Percentiles rank a stretch among this genome's conserved stretches.
Evolutionary conservation across 2,888 invertebrate species (phyloP).

Genomic region (Synanthedon formicaeformis): DNA sequence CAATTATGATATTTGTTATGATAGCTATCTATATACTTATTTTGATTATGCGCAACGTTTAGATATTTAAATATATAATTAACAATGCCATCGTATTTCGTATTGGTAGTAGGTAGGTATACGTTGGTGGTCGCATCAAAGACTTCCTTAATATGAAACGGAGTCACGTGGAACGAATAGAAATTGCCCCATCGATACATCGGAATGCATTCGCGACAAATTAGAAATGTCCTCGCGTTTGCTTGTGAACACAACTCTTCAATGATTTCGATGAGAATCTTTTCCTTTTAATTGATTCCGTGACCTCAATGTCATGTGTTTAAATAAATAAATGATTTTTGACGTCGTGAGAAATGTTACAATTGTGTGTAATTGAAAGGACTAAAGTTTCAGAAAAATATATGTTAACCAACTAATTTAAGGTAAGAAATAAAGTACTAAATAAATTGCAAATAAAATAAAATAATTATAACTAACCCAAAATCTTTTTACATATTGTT

Average conservation of each 20-base stretch:
- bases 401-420: no score
- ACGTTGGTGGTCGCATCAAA: not conserved
- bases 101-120: no score
- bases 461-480: no score
- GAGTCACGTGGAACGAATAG: not conserved
- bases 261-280: constrained; percentile 46
- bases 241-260: constrained; percentile 37
- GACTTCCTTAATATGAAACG: not conserved
- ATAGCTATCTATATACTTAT: no score
- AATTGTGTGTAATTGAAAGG: no score
- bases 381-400: no score
- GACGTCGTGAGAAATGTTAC: no score
- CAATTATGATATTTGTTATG: no score
- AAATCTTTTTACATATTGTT: no score
- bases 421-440: no score
- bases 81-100: not conserved
- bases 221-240: constrained; percentile 20
- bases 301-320: constrained; percentile 8
- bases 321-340: not conserved
- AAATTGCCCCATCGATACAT: not conserved
- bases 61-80: not conserved
- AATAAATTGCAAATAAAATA: no score
- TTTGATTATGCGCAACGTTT: no score
- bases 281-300: constrained; percentile 11
- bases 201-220: not conserved